phyloP scores from a whole-genome alignment of 2,797 vertebrate genomes.

The Epinephelus awoara region DNA sequence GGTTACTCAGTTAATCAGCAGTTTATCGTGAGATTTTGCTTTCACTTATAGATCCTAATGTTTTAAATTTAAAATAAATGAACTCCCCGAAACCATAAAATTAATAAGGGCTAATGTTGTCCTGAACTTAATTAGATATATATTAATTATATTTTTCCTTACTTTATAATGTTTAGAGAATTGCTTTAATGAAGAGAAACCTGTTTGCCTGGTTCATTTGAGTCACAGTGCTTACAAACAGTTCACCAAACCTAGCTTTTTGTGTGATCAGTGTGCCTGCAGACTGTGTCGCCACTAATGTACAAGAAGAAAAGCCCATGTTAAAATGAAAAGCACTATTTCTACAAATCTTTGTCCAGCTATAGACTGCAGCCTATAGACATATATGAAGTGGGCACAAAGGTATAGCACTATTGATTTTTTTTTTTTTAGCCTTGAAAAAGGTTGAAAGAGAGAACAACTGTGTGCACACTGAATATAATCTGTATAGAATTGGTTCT shows the following conservation, averaged over 20 bases:
- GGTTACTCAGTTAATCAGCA: background rate
- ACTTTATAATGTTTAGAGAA: background rate
- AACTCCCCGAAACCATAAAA: background rate
- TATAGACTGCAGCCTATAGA: background rate
- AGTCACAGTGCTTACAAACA: background rate
- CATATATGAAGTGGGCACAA: constrained; percentile 1
- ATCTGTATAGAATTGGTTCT: constrained; percentile 1
- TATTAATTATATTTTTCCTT: too few species aligned
- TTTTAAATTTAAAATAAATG: constrained; percentile 1
- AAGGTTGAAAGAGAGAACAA: constrained; percentile 10
- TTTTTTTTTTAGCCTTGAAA: constrained; percentile 17
- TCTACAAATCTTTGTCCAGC: constrained; percentile 1
- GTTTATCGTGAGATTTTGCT: background rate
- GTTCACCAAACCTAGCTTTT: background rate
- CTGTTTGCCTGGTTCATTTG: background rate
- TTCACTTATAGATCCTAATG: background rate
- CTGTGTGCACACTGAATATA: background rate
- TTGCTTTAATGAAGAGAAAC: background rate
- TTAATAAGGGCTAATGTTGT: background rate
- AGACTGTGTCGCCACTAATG: background rate
- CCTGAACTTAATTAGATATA: too few species aligned
- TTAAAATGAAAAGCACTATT: background rate
- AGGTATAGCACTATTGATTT: constrained; percentile 22
- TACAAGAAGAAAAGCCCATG: background rate
- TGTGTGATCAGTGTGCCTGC: background rate